Conservation (phyloP, 37 sponge, comb jelly and placozoan species). For the Halisarca cf. caerulea region DNA sequence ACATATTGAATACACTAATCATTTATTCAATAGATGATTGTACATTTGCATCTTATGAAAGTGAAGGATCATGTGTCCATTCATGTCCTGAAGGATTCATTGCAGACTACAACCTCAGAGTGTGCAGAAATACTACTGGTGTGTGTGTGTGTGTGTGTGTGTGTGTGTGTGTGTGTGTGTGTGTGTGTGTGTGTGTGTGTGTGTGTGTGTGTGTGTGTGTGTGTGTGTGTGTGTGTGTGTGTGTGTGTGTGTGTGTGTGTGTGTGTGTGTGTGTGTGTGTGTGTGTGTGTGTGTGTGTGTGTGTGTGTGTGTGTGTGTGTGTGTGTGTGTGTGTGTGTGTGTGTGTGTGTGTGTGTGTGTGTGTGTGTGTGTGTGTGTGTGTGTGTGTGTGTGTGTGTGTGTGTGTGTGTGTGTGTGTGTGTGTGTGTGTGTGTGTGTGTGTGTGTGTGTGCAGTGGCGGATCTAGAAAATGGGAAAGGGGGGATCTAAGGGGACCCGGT, state of each 20-base stretch:
- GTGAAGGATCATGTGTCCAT: neutral
- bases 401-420: constrained; percentile 15
- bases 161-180: constrained; percentile 12
- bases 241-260: constrained; percentile 8
- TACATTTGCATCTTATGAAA: neutral
- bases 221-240: constrained; percentile 9
- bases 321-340: constrained; percentile 9
- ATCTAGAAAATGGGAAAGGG: too few species aligned
- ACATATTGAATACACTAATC: neutral
- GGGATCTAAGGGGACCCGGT: too few species aligned
- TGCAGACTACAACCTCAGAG: neutral
- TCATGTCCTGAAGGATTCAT: neutral
- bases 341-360: constrained; percentile 13
- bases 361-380: constrained; percentile 2
- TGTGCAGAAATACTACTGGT: constrained; percentile 11
- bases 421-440: constrained; percentile 13
- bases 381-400: constrained; percentile 7
- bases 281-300: constrained; percentile 7
- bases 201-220: constrained; percentile 16
- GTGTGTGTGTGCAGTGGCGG: neutral
- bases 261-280: constrained; percentile 2
- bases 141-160: constrained; percentile 2
- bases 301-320: constrained; percentile 2
- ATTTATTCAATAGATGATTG: neutral
- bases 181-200: constrained; percentile 7